Percentiles rank a stretch among this genome's conserved stretches.
Evolutionary conservation across 2,797 vertebrate genomes (phyloP).

Genomic region (Xerus rutilus): DNA sequence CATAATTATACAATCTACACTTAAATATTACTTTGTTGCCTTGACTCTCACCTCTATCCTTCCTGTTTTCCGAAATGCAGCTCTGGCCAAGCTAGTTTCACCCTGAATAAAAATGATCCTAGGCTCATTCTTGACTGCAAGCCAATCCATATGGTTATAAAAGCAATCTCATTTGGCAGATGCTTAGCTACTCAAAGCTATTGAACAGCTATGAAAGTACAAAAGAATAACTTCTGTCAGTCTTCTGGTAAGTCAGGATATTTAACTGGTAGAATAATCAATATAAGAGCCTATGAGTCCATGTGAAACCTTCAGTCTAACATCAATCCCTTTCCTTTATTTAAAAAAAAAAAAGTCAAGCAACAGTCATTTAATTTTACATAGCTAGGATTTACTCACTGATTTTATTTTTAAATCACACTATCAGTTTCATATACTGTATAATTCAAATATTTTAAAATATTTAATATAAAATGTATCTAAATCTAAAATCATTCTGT

Average conservation of each 20-base stretch:
- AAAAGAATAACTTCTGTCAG: conserved; percentile 19
- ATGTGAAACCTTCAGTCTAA: conserved; percentile 43
- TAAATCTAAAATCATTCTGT: conserved; percentile 30
- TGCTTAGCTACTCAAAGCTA: conserved; percentile 17
- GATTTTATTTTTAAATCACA: conserved; percentile 32
- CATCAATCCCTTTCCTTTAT: not conserved
- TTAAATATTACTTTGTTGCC: conserved; percentile 60
- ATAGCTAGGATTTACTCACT: not conserved
- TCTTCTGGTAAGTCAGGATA: conserved; percentile 19
- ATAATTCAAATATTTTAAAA: conserved; percentile 42
- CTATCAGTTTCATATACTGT: not conserved
- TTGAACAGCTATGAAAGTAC: not conserved
- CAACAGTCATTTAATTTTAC: conserved; percentile 34
- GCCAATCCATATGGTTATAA: not conserved
- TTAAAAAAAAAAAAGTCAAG: not conserved
- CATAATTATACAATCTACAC: conserved; percentile 5
- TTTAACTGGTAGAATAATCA: conserved; percentile 32
- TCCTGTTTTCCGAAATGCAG: conserved; percentile 40
- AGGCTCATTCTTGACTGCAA: not conserved
- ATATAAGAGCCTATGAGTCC: not conserved
- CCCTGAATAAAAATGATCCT: conserved; percentile 15
- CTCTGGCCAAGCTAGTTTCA: conserved; percentile 11
- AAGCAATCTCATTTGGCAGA: not conserved
- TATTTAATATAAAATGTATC: conserved; percentile 37
- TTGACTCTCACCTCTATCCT: not conserved